Evolutionary conservation across 2,888 invertebrate species (phyloP).

Genomic region (Ferrisia virgata): DNA sequence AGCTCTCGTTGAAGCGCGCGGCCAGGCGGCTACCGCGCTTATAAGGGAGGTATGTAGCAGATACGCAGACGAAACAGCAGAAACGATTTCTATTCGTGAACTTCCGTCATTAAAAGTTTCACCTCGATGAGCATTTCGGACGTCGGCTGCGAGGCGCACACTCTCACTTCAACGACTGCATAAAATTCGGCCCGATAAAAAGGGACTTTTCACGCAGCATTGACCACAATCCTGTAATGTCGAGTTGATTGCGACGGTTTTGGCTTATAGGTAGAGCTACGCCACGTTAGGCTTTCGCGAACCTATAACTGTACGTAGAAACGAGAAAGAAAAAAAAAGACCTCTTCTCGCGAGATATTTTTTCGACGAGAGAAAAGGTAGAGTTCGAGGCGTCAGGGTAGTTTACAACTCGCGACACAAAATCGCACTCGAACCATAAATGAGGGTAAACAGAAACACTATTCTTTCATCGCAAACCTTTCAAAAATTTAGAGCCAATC

Average conservation of each 20-base stretch:
- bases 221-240: conserved; percentile 25
- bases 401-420: no score
- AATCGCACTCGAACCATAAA: no score
- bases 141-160: background rate
- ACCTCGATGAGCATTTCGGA: conserved; percentile 23
- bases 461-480: no score
- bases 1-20: background rate
- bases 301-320: background rate
- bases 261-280: no score
- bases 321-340: background rate
- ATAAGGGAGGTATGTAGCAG: background rate
- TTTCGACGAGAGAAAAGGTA: background rate
- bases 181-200: conserved; percentile 26
- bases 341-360: background rate
- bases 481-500: no score
- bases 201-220: conserved; percentile 12
- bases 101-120: conserved; percentile 33
- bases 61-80: background rate
- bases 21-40: background rate
- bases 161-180: background rate
- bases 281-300: background rate
- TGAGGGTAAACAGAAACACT: no score
- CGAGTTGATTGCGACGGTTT: conserved; percentile 15
- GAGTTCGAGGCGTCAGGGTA: no score
- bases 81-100: conserved; percentile 8